Percentiles rank a stretch among this genome's conserved stretches.
These are phyloP conservation scores for Villa cingulata DNA, from an alignment of 2,888 invertebrate genomes.

Conservation along the genomic window DNA sequence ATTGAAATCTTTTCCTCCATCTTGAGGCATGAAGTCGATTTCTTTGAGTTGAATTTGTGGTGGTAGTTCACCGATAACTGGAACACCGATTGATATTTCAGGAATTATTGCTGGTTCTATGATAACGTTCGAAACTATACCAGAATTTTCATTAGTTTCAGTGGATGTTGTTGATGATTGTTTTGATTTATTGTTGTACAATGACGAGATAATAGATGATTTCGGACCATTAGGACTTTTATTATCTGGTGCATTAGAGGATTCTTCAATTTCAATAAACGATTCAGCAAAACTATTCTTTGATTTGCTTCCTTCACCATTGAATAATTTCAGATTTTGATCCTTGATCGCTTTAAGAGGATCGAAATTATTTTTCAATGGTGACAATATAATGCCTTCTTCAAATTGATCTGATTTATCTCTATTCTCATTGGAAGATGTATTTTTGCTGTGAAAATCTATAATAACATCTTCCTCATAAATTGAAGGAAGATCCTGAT, in stretches of 20 bases:
- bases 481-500: constrained; percentile 33
- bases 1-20: neutral
- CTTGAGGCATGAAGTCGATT: constrained; percentile 31
- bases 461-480: constrained; percentile 23
- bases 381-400: constrained; percentile 17
- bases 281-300: too few relatives aligned
- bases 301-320: constrained; percentile 30
- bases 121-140: constrained; percentile 26
- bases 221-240: too few relatives aligned
- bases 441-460: constrained; percentile 4
- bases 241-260: constrained; percentile 5
- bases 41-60: constrained; percentile 36
- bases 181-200: neutral
- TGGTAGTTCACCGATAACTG: constrained; percentile 35
- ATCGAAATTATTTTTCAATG: neutral
- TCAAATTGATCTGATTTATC: neutral
- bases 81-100: constrained; percentile 34
- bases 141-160: constrained; percentile 4
- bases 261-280: constrained; percentile 34
- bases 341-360: neutral
- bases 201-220: neutral
- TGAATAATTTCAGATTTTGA: constrained; percentile 9
- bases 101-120: constrained; percentile 32
- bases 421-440: neutral
- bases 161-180: neutral